These are phyloP conservation scores for Drosophila kanekoi DNA, from an alignment of 2,888 invertebrate genomes.

Conservation along the genomic window DNA sequence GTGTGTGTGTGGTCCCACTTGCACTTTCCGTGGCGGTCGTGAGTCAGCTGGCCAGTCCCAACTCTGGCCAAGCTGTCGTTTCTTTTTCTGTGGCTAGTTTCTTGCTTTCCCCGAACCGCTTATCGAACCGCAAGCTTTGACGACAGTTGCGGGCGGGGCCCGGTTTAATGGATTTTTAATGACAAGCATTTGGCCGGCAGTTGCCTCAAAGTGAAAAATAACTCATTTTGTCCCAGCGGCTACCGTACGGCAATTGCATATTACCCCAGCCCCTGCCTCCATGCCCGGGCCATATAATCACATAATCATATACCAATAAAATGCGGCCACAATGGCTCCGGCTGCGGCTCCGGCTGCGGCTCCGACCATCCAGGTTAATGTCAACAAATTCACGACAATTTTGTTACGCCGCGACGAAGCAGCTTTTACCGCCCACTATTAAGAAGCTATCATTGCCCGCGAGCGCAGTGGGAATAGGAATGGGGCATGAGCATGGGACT, in stretches of 20 bases:
- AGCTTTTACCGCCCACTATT: conserved; percentile 69
- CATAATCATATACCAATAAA: conserved; percentile 39
- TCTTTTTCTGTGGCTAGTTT: not conserved
- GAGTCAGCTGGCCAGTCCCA: conserved; percentile 27
- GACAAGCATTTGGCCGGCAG: conserved; percentile 58
- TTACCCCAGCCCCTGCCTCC: not conserved
- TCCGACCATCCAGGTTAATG: conserved; percentile 38
- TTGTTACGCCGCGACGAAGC: conserved; percentile 45
- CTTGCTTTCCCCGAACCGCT: conserved; percentile 16
- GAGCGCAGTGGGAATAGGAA: not conserved
- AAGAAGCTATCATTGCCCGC: conserved; percentile 36
- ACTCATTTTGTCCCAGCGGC: conserved; percentile 60
- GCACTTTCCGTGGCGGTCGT: conserved; percentile 24
- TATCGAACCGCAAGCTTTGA: conserved; percentile 59
- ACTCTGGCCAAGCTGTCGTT: conserved; percentile 38
- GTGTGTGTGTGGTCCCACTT: conserved; percentile 21
- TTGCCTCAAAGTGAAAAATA: conserved; percentile 64
- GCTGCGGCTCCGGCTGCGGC: not conserved
- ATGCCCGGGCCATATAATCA: conserved; percentile 27
- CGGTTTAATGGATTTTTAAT: conserved; percentile 74
- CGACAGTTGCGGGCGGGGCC: conserved; percentile 56
- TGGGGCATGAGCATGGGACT: not conserved
- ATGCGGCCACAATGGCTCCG: conserved; percentile 8
- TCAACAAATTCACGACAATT: conserved; percentile 69
- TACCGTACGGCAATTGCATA: not conserved